These are phyloP conservation scores for Tursiops truncatus DNA, from an alignment of 2,113 vertebrate species.

Conservation along the genomic window DNA sequence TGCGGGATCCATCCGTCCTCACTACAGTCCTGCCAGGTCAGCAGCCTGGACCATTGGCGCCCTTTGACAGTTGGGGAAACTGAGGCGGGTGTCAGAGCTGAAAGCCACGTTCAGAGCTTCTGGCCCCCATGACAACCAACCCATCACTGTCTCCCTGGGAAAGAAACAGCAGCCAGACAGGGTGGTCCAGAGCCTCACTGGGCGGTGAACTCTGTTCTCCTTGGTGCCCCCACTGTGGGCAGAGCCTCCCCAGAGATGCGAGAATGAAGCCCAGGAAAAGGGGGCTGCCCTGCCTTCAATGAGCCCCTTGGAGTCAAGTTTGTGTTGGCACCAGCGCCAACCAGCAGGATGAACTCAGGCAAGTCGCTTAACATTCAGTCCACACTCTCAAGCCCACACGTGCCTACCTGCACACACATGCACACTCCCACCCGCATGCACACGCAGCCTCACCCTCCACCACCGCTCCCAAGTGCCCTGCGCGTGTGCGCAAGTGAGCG, in stretches of 20 bases:
- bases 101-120: not conserved
- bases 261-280: not conserved
- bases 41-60: not conserved
- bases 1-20: not conserved
- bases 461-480: not conserved
- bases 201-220: not conserved
- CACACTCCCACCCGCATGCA: accelerated
- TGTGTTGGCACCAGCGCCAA: accelerated
- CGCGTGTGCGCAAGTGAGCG: accelerated
- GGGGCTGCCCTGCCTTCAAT: not conserved
- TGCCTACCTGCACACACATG: not conserved
- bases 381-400: not conserved
- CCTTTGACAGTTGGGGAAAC: not conserved
- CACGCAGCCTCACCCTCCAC: not conserved
- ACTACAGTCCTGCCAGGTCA: not conserved
- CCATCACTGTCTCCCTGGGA: not conserved
- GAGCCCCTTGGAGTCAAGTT: not conserved
- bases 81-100: not conserved
- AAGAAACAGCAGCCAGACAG: not conserved
- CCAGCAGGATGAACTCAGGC: not conserved
- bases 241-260: not conserved
- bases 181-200: too few species aligned
- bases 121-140: accelerated
- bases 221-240: too few species aligned
- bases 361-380: not conserved